phyloP scores from a whole-genome alignment of 2,888 invertebrate species.

The Dione vanillae region DNA sequence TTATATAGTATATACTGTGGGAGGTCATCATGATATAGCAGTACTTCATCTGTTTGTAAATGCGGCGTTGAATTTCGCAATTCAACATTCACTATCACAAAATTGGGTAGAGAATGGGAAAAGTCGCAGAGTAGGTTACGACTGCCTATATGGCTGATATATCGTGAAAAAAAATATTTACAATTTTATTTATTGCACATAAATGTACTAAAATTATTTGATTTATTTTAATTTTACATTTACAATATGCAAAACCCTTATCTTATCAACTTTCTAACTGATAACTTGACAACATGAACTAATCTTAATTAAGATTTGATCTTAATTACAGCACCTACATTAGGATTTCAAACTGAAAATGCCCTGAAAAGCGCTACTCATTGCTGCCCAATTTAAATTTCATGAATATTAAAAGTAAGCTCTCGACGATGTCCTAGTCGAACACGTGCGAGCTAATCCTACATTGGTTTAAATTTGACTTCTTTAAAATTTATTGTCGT shows the following conservation, averaged over 20 bases:
- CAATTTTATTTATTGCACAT: too few species aligned
- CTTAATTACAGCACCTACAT: conserved; percentile 25
- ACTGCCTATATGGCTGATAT: too few species aligned
- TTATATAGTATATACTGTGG: too few species aligned
- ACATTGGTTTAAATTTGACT: conserved; percentile 10
- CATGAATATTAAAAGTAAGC: conserved; percentile 39
- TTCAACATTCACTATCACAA: too few species aligned
- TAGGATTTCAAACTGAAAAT: conserved; percentile 23
- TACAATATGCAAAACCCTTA: neutral
- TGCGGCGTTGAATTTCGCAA: too few species aligned
- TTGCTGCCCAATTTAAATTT: conserved; percentile 39
- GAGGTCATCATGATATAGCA: too few species aligned
- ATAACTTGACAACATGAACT: conserved; percentile 5
- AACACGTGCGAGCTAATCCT: conserved; percentile 16
- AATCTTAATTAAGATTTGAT: neutral
- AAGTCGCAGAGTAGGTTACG: too few species aligned
- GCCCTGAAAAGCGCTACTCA: conserved; percentile 29
- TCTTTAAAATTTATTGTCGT: neutral
- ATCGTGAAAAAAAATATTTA: too few species aligned
- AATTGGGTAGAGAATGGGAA: too few species aligned
- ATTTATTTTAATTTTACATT: too few species aligned
- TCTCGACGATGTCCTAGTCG: conserved; percentile 25
- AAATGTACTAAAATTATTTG: too few species aligned
- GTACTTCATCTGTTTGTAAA: too few species aligned
- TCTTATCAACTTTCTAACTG: neutral